Evolutionary conservation across 2,888 invertebrate genomes (phyloP).

Genomic region (Calameuta pallipes): DNA sequence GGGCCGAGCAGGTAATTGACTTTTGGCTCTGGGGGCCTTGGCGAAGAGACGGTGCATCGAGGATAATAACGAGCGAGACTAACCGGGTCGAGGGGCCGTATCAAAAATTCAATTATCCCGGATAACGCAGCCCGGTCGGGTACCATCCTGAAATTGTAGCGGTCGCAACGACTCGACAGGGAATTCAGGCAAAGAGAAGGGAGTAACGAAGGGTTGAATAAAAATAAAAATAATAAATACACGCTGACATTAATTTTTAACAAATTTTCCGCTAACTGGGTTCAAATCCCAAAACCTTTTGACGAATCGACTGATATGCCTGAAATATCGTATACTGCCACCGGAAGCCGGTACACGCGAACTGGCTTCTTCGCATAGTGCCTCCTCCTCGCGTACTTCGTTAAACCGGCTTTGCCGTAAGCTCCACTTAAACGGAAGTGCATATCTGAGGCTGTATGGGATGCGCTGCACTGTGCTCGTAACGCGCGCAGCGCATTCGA

Average conservation of each 20-base stretch:
- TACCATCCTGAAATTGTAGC: not conserved
- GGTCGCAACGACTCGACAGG: not conserved
- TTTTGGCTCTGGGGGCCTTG: conserved; percentile 5
- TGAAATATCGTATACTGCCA: not conserved
- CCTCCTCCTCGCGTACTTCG: not conserved
- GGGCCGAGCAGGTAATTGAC: conserved; percentile 1
- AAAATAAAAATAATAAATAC: not conserved
- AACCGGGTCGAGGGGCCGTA: not conserved
- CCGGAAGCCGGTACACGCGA: not conserved
- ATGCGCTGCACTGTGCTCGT: not conserved
- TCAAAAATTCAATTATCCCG: conserved; percentile 8
- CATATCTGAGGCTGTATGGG: not conserved
- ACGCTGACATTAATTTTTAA: not conserved
- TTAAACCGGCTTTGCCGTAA: conserved; percentile 11
- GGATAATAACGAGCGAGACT: conserved; percentile 5
- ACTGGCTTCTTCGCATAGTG: not conserved
- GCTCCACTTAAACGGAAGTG: conserved; percentile 11
- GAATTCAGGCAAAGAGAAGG: not conserved
- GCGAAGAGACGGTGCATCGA: not conserved
- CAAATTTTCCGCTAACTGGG: not conserved
- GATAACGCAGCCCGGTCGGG: not conserved
- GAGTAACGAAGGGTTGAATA: not conserved
- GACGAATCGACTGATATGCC: not conserved
- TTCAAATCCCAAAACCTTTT: not conserved
- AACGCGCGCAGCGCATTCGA: not conserved